Evolutionary conservation across 2,797 vertebrate species (phyloP).

Genomic region (Loriculus beryllinus): DNA sequence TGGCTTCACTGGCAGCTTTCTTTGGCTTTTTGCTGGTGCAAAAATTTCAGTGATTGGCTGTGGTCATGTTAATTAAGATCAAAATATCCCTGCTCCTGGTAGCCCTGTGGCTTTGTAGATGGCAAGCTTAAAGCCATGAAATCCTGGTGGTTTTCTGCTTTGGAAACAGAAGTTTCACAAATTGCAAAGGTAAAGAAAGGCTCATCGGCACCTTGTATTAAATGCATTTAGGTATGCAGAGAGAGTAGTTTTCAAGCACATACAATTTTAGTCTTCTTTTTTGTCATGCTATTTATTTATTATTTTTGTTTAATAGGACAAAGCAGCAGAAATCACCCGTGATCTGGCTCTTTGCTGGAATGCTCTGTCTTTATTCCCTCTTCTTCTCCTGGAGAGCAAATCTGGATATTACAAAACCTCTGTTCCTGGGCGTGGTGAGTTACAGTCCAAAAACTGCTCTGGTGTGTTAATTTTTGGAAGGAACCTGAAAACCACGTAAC

Average conservation of each 20-base stretch:
- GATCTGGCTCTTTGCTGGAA: constrained; percentile 83
- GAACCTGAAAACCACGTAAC: not conserved
- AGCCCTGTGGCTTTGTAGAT: not conserved
- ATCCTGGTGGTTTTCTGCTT: not conserved
- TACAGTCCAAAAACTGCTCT: not conserved
- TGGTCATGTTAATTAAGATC: not conserved
- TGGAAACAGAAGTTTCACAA: not conserved
- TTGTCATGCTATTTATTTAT: not conserved
- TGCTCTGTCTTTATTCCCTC: constrained; percentile 89
- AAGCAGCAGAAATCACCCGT: constrained; percentile 68
- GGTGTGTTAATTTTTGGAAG: not conserved
- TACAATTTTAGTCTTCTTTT: not conserved
- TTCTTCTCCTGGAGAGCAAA: constrained; percentile 98
- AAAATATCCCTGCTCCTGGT: not conserved
- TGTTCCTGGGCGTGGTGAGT: constrained; percentile 92
- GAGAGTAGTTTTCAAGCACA: not conserved
- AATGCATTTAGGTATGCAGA: not conserved
- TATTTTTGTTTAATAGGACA: constrained; percentile 62
- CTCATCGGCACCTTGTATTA: not conserved
- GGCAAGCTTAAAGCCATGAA: not conserved
- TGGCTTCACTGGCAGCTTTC: not conserved
- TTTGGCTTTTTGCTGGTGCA: not conserved
- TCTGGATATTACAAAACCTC: constrained; percentile 89
- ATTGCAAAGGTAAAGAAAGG: not conserved
- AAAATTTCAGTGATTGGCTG: not conserved